These are phyloP conservation scores for Anastrepha obliqua DNA, from an alignment of 1,140 invertebrate species.

Conservation along the genomic window DNA sequence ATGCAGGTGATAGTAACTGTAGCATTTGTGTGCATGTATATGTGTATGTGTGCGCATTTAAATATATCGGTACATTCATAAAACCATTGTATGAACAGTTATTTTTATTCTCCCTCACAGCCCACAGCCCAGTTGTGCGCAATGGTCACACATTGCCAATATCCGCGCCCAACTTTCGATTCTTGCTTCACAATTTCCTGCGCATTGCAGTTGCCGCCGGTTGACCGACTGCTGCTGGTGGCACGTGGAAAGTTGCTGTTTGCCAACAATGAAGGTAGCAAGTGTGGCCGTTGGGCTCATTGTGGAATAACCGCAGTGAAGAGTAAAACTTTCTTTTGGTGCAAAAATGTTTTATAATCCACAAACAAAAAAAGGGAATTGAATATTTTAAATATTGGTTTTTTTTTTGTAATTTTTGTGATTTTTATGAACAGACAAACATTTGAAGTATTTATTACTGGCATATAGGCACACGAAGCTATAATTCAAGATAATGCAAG, in stretches of 20 bases:
- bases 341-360: too few relatives aligned
- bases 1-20: background rate
- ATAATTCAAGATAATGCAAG: too few relatives aligned
- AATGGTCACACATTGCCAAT: conserved; percentile 19
- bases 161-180: conserved; percentile 32
- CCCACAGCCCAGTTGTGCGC: background rate
- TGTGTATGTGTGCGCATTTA: background rate
- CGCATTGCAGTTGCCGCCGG: conserved; percentile 43
- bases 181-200: conserved; percentile 42
- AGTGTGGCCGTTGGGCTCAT: conserved; percentile 14
- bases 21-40: background rate
- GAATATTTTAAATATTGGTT: too few relatives aligned
- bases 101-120: background rate
- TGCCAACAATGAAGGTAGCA: conserved; percentile 36
- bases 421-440: too few relatives aligned
- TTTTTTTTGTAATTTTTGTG: too few relatives aligned
- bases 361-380: too few relatives aligned
- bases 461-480: too few relatives aligned
- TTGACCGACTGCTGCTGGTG: conserved; percentile 11
- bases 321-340: background rate
- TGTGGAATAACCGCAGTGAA: background rate
- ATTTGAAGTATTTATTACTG: too few relatives aligned
- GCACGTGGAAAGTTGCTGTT: conserved; percentile 16
- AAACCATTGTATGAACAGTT: background rate
- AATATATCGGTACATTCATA: background rate